Conservation (phyloP, 2,797 vertebrate genomes). For the Lindbergichthys nudifrons region DNA sequence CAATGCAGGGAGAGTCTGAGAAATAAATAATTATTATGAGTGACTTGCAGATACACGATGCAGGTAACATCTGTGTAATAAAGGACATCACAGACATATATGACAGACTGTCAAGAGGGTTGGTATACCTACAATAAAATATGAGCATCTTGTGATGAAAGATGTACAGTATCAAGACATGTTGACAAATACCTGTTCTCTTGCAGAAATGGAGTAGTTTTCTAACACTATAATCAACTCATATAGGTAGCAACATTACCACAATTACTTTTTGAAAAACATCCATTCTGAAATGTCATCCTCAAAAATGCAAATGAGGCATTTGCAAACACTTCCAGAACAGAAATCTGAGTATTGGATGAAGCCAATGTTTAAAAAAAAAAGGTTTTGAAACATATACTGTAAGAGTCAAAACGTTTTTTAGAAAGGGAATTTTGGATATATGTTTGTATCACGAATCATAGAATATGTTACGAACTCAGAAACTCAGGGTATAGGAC, state of each 20-base stretch:
- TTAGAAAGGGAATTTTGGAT: no score
- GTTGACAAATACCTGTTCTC: constrained; percentile 10
- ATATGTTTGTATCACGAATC: no score
- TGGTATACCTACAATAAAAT: constrained; percentile 20
- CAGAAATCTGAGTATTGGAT: no score
- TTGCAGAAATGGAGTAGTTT: constrained; percentile 11
- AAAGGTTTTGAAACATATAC: no score
- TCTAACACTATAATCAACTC: background rate
- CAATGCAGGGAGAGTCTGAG: constrained; percentile 5
- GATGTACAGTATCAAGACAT: constrained; percentile 16
- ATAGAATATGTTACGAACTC: no score
- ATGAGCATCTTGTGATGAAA: constrained; percentile 27
- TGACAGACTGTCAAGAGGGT: constrained; percentile 37
- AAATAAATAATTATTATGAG: constrained; percentile 51
- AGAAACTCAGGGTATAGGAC: no score
- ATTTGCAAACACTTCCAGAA: no score
- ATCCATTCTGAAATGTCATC: no score
- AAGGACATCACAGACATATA: constrained; percentile 36
- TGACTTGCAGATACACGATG: constrained; percentile 39
- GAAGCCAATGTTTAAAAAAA: no score
- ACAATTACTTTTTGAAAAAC: no score
- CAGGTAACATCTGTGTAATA: constrained; percentile 39
- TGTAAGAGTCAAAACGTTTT: no score
- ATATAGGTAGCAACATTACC: background rate
- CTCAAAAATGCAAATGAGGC: no score